Conservation (phyloP, 92 coral and sea anemone genomes). For the Phenganax marumi region DNA sequence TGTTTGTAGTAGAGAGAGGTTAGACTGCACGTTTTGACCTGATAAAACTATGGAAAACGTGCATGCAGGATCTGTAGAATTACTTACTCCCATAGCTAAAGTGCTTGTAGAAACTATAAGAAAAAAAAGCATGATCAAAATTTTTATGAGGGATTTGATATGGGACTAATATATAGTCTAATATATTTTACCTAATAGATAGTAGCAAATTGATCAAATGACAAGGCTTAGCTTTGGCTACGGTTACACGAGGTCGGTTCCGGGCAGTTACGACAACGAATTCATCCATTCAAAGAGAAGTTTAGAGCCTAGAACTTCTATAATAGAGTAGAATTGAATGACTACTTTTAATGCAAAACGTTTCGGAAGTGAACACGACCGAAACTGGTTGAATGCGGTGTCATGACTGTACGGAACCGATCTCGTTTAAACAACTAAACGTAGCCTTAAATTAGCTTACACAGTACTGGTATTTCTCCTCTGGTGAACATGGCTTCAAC, state of each 20-base stretch:
- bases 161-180: not conserved
- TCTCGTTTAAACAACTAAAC: not conserved
- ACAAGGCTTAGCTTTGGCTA: too few relatives aligned
- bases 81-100: constrained; percentile 96
- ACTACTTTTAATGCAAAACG: not conserved
- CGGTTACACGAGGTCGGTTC: too few relatives aligned
- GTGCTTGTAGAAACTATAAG: constrained; percentile 93
- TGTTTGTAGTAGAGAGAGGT: too few relatives aligned
- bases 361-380: too few relatives aligned
- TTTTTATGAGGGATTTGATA: not conserved
- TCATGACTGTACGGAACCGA: not conserved
- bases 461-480: constrained; percentile 93
- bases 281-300: too few relatives aligned
- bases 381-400: not conserved
- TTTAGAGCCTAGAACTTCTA: too few relatives aligned
- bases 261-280: too few relatives aligned
- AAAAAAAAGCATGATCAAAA: constrained; percentile 1
- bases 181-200: too few relatives aligned
- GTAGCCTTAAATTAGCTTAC: constrained; percentile 51
- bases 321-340: too few relatives aligned
- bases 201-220: too few relatives aligned
- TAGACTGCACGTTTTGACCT: not conserved
- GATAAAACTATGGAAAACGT: not conserved
- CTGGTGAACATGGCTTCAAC: constrained; percentile 78
- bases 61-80: not conserved